Evolutionary conservation across 2,797 vertebrate genomes (phyloP), one percentile per base, ranked within the genome.

Genomic region (Bradypus variegatus): DNA sequence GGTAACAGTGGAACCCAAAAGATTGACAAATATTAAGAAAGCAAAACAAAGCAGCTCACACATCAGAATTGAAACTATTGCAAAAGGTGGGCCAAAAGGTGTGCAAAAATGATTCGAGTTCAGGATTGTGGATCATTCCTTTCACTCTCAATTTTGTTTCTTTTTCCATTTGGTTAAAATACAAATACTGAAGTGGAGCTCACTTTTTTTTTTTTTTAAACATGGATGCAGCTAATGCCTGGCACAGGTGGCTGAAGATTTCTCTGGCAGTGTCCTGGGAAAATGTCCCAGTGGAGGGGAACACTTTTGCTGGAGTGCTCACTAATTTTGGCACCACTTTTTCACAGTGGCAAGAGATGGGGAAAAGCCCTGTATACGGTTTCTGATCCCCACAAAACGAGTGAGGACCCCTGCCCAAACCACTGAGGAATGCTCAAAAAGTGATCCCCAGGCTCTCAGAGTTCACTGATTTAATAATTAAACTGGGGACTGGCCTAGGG

Each of bases 51-150:
- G 36, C 38, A 15, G 55, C 67, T 93, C 29, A 27, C 0, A 64
- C 18, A 4, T 2, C 1, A 9, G 41, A 27, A 55, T 0, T 2
- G 1, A 23, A 27, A 4, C 1, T 8, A 21, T 72, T 1, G 11
- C 13, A 31, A 38, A 58, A 7, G 53, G 50, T 8, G 2, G n/a
- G 25, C 38, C 65, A 38, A 41, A 62, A 18, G 31, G 38, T 1
- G 7, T 21, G 7, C 60, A 83, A 29, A 41, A 75, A 53, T 0
- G 58, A 18, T 45, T 25, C 72, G 41, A 4, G 10, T 72, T 77
- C n/a, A 0, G 0, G 78, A 69, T 1, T 2, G 10, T 21, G 33
- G 16, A 27, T 38, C 10, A 14, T 33, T 10, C 55, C 55, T 41
- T 38, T 33, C 33, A 3, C 23, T 29, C 16, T 19, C 7, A 5